Evolutionary conservation across 2,797 vertebrate species (phyloP).

Genomic region (Galaxias olidus): DNA sequence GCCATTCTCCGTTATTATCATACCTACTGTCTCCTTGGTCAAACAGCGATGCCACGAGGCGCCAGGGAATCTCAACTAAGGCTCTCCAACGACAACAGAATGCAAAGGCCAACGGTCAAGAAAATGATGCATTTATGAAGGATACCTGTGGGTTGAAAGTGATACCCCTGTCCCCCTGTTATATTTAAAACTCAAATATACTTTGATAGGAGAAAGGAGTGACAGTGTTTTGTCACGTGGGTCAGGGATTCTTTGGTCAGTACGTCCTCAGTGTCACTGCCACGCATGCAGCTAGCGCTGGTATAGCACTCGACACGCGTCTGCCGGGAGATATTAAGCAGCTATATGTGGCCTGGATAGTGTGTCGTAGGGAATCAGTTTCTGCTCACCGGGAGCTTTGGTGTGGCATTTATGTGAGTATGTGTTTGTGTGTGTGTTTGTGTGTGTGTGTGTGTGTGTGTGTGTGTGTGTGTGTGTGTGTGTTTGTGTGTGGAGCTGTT

Average conservation of each 20-base stretch:
- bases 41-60: conserved; percentile 24
- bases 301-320: conserved; percentile 38
- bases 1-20: conserved; percentile 43
- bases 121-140: too few species aligned
- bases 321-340: conserved; percentile 64
- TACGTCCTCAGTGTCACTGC: conserved; percentile 29
- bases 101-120: too few species aligned
- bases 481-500: conserved; percentile 23
- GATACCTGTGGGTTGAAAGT: too few species aligned
- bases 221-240: too few species aligned
- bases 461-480: conserved; percentile 12
- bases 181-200: too few species aligned
- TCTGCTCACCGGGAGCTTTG: conserved; percentile 46
- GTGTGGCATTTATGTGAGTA: not conserved
- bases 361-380: conserved; percentile 64
- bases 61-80: not conserved
- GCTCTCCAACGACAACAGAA: too few species aligned
- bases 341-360: conserved; percentile 71
- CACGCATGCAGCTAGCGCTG: conserved; percentile 37
- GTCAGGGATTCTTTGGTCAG: too few species aligned
- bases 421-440: not conserved
- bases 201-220: too few species aligned
- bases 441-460: not conserved
- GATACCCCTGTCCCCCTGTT: too few species aligned
- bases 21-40: conserved; percentile 31